Conservation (phyloP, 23 tunicate species). For the Oikopleura dioica region DNA sequence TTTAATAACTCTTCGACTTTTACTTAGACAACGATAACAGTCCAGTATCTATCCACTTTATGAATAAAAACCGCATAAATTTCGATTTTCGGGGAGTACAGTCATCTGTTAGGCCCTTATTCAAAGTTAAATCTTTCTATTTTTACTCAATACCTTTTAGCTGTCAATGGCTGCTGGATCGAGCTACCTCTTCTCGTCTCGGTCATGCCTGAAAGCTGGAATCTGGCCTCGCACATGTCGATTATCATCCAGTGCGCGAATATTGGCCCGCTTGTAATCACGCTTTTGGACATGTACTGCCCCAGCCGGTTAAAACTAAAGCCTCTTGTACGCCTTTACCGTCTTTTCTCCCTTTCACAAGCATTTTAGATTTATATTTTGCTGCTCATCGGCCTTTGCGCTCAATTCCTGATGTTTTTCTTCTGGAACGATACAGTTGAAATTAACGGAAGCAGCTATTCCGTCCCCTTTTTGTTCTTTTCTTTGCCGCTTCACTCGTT, state of each 20-base stretch:
- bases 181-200: conserved; percentile 43
- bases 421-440: conserved; percentile 25
- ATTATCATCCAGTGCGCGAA: conserved; percentile 42
- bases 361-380: conserved; percentile 36
- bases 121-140: no score
- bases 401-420: conserved; percentile 31
- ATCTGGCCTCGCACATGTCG: conserved; percentile 35
- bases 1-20: no score
- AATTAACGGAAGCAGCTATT: conserved; percentile 21
- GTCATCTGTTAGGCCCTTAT: no score
- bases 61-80: no score
- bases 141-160: no score
- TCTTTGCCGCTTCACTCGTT: conserved; percentile 42
- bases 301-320: no score
- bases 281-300: conserved; percentile 51
- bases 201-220: conserved; percentile 38
- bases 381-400: conserved; percentile 18
- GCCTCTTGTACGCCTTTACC: no score
- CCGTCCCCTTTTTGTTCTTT: conserved; percentile 17
- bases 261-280: conserved; percentile 42
- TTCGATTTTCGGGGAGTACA: no score
- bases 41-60: no score
- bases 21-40: no score
- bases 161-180: conserved; percentile 66
- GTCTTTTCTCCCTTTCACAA: no score